These are phyloP conservation scores for Trachemys scripta DNA, from an alignment of 2,113 vertebrate species.

Conservation along the genomic window DNA sequence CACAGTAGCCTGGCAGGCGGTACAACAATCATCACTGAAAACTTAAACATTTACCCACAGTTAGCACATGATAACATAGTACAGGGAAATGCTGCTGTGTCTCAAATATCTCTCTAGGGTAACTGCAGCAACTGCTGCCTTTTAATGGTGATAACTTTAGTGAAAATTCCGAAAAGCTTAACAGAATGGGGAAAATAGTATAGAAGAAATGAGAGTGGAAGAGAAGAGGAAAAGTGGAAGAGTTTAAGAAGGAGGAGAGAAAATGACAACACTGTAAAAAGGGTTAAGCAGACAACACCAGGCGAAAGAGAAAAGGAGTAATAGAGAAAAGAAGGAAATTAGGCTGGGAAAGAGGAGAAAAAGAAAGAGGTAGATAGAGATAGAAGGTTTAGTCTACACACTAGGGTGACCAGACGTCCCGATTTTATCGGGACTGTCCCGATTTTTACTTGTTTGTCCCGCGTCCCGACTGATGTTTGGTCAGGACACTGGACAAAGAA, in stretches of 20 bases:
- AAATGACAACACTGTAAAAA: background rate
- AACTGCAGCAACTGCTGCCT: background rate
- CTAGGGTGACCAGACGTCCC: no score
- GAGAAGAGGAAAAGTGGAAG: background rate
- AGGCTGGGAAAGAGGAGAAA: background rate
- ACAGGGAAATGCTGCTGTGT: background rate
- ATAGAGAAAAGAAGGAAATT: background rate
- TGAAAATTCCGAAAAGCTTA: background rate
- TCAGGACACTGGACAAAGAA: no score
- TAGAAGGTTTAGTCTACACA: background rate
- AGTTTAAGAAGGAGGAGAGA: background rate
- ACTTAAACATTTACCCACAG: background rate
- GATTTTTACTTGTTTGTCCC: no score
- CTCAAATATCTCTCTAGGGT: no score
- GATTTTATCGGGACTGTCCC: no score
- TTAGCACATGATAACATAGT: background rate
- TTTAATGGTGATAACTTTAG: background rate
- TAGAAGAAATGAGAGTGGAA: background rate
- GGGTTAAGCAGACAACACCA: background rate
- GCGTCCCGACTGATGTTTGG: no score
- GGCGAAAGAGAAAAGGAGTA: background rate
- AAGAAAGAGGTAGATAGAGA: background rate
- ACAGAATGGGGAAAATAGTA: background rate
- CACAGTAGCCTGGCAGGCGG: background rate
- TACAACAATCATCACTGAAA: background rate